Base-by-base conservation (phyloP, 2,797 vertebrate genomes). In the Myiotriccus ornatus region DNA sequence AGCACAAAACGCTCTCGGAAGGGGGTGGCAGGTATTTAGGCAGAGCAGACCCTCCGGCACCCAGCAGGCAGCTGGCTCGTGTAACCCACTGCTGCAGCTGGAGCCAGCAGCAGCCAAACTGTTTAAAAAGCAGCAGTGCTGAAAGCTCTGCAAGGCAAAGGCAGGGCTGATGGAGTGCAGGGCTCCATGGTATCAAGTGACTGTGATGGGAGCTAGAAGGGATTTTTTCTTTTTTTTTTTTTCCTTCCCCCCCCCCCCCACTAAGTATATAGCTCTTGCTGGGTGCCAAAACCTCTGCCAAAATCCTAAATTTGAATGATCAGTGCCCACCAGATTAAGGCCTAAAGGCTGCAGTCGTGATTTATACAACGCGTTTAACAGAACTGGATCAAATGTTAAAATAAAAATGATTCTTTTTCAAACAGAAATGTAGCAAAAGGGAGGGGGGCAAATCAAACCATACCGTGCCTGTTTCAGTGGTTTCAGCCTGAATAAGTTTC, bases 401-500 rank as follows among this genome's bases (percentile, higher is more conserved):
- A 70, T 16, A 88, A 80, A 86, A 44, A 16, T 4, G 1, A 8
- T 18, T 63, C 74, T 65, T 76, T 64, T 65, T 28, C 43, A 70
- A 88, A 37, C 5, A 62, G 12, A 56, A 63, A 43, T 1, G 24
- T 32, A 62, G 69, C 63, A 74, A 57, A 71, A 28, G 32, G 24
- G 55, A 55, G n/a, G 6, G 27, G 22, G 14, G 12, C 6, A 30
- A 78, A 85, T 63, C 30, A 62, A 87, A 75, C 59, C 78, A 50
- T 96, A 97, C 97, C 85, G 7, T 97, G 93, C 99, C 99, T 0
- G 97, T 99, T 97, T 99, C 99, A 3, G 98, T 4, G 0, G 97
- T 98, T 98, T 99, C 99, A 16, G 98, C 97, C 95, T 99, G 98
- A 90, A 98, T 99, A 63, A 99, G 98, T 69, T 97, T 98, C 17